Base-by-base conservation (phyloP, 2,797 vertebrate species). In the Mycteria americana region DNA sequence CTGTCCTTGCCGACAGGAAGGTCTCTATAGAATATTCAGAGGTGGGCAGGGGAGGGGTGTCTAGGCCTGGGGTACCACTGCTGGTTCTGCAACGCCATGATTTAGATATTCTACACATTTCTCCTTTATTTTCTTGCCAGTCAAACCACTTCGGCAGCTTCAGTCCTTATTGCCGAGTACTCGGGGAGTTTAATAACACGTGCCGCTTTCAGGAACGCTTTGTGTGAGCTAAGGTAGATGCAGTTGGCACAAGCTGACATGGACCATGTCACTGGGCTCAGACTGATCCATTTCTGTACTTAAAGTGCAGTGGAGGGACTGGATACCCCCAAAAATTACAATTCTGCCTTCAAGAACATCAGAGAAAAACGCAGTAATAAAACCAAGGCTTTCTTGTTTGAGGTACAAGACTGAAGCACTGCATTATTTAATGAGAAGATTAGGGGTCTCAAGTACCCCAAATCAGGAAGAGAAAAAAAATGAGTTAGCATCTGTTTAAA, bases 181-280 rank as follows among this genome's bases (percentile, higher is more conserved):
- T 46, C 10, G 0, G 18, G 68, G n/a, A 57, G 24, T 8, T 62
- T 10, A 46, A 8, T 5, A 68, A 41, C n/a, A 5, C 2, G 3
- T 4, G 10, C 27, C 6, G 14, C 76, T 43, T 43, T 30, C 50
- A 30, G 76, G 33, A 75, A 33, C 8, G 62, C 31, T 60, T 11
- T 46, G 18, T 0, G 1, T 35, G 75, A 53, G 60, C 45, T 24
- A 45, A 48, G 30, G 48, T 59, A 60, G 39, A 41, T 10, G 21
- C 21, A n/a, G 13, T 3, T n/a, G 41, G 62, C 9, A 39, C 31
- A 13, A 67, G 33, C 30, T 45, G 39, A 43, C 39, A 41, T 0
- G 0, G 45, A n/a, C 21, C 50, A 22, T 0, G 6, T 7, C 75
- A 30, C 56, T 14, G 14, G 23, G 45, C 17, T 60, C 33, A 76